phyloP scores from a whole-genome alignment of 92 coral and sea anemone species.

The Zoanthus sociatus region DNA sequence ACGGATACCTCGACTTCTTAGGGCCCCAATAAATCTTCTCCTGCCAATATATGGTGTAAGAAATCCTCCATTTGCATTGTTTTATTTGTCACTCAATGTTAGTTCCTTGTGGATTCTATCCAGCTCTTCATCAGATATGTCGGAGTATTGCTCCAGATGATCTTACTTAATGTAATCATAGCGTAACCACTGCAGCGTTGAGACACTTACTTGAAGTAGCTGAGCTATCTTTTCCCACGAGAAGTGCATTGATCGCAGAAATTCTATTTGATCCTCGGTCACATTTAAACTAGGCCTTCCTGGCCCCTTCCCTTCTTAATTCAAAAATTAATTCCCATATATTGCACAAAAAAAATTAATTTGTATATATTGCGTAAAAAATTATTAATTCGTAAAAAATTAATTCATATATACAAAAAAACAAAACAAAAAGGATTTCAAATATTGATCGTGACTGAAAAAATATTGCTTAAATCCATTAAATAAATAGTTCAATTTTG shows the following conservation, averaged over 20 bases:
- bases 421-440: conserved; percentile 15
- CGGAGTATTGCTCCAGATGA: conserved; percentile 53
- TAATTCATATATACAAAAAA: conserved; percentile 7
- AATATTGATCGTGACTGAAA: conserved; percentile 22
- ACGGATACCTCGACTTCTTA: conserved; percentile 59
- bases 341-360: conserved; percentile 23
- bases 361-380: neutral
- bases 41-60: conserved; percentile 74
- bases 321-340: conserved; percentile 7
- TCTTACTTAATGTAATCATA: neutral
- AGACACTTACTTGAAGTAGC: conserved; percentile 62
- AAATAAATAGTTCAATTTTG: conserved; percentile 49
- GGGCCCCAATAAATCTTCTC: conserved; percentile 70
- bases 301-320: conserved; percentile 48
- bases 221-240: conserved; percentile 71
- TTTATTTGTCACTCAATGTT: conserved; percentile 49
- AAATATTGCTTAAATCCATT: conserved; percentile 22
- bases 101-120: conserved; percentile 60
- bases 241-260: conserved; percentile 63
- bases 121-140: conserved; percentile 64
- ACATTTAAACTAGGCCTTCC: conserved; percentile 49
- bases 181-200: conserved; percentile 52
- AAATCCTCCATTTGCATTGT: conserved; percentile 55
- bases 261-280: conserved; percentile 63
- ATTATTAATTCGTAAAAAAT: neutral